These are phyloP conservation scores for Perodicticus potto DNA, from an alignment of 2,797 vertebrate species.

Conservation along the genomic window DNA sequence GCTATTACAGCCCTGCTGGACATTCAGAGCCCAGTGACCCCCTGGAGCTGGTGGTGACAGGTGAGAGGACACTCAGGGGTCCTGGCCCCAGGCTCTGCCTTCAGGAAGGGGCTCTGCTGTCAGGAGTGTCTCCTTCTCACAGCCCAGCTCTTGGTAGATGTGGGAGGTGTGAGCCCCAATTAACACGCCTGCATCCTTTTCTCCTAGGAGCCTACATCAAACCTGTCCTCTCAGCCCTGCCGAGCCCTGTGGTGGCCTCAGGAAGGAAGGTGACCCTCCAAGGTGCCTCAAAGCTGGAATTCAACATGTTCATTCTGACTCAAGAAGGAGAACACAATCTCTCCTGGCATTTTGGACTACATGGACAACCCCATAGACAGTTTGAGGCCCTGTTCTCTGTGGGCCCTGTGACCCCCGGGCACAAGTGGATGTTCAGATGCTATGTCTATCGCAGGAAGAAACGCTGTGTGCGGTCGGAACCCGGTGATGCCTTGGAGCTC, in stretches of 20 bases:
- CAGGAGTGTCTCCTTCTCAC: not conserved
- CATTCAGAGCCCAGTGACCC: not conserved
- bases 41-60: constrained; percentile 19
- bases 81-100: not conserved
- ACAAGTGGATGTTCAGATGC: not conserved
- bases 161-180: not conserved
- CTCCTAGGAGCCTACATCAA: not conserved
- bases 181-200: not conserved
- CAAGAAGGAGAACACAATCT: not conserved
- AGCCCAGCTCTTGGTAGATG: not conserved
- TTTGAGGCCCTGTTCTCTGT: not conserved
- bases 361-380: accelerated
- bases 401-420: accelerated
- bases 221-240: not conserved
- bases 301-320: not conserved
- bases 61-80: not conserved
- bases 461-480: not conserved
- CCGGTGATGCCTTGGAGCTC: not conserved
- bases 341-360: not conserved
- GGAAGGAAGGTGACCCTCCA: not conserved
- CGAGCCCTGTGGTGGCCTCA: not conserved
- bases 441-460: accelerated
- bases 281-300: not conserved
- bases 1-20: accelerated
- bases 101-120: not conserved